Percentiles rank a stretch among this genome's conserved stretches.
Evolutionary conservation across 2,888 invertebrate genomes (phyloP).

Genomic region (Baronia brevicornis): DNA sequence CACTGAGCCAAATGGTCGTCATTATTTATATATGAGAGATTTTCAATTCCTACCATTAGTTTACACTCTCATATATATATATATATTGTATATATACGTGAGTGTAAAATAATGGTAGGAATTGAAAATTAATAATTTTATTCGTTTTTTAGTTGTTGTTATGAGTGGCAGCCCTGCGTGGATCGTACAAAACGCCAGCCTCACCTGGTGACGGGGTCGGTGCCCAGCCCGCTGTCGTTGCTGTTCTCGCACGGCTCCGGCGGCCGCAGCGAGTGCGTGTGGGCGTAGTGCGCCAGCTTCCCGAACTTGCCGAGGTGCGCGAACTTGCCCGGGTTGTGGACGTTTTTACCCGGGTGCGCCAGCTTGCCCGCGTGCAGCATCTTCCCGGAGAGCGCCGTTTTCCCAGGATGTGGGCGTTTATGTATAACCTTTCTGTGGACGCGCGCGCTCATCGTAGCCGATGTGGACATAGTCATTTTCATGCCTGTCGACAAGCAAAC

Average conservation of each 20-base stretch:
- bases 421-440: slow-evolving; percentile 81
- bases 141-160: too few species aligned
- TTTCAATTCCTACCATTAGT: too few species aligned
- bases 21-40: too few species aligned
- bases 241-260: slow-evolving; percentile 87
- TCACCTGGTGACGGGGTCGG: slow-evolving; percentile 78
- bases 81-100: too few species aligned
- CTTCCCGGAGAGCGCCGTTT: slow-evolving; percentile 60
- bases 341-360: slow-evolving; percentile 47
- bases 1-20: too few species aligned
- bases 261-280: slow-evolving; percentile 64
- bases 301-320: slow-evolving; percentile 57
- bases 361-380: slow-evolving; percentile 65
- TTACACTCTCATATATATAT: too few species aligned
- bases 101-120: too few species aligned
- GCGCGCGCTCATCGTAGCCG: slow-evolving; percentile 79
- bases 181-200: slow-evolving; percentile 10
- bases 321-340: slow-evolving; percentile 38
- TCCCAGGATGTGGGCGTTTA: slow-evolving; percentile 72
- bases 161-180: too few species aligned
- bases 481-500: slow-evolving; percentile 73
- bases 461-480: slow-evolving; percentile 85
- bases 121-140: too few species aligned
- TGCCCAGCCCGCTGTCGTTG: slow-evolving; percentile 92
- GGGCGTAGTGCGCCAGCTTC: slow-evolving; percentile 54